Evolutionary conservation across 1,140 invertebrate species (phyloP).

Genomic region (Ostrea denselamellosa): DNA sequence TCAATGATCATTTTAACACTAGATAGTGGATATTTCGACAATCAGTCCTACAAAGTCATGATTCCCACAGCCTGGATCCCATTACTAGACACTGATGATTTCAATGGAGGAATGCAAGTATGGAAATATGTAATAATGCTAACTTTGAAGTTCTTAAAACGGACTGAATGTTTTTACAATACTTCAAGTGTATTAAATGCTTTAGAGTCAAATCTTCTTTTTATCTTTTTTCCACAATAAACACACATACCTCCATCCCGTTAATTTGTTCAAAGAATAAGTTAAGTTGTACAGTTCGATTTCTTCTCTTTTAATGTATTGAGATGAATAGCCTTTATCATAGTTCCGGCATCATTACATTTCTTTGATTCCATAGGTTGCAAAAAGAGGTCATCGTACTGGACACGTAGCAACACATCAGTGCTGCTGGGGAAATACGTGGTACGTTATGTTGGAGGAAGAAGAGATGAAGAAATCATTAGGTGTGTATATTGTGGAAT

Average conservation of each 20-base stretch:
- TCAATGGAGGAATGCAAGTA: constrained; percentile 77
- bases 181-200: not conserved
- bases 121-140: not conserved
- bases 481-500: constrained; percentile 48
- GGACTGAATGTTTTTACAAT: not conserved
- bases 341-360: too few relatives aligned
- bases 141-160: too few relatives aligned
- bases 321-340: too few relatives aligned
- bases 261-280: too few relatives aligned
- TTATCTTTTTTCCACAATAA: not conserved
- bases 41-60: constrained; percentile 67
- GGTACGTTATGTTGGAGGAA: constrained; percentile 76
- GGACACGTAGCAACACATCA: constrained; percentile 72
- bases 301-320: too few relatives aligned
- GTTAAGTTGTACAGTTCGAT: too few relatives aligned
- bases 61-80: constrained; percentile 76
- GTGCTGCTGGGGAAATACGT: constrained; percentile 73
- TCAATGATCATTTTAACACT: constrained; percentile 1
- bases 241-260: too few relatives aligned
- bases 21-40: constrained; percentile 75
- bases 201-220: not conserved
- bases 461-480: constrained; percentile 71
- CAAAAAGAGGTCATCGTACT: constrained; percentile 66
- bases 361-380: constrained; percentile 58
- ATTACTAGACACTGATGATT: constrained; percentile 70